A percentile compares a stretch with the other conserved stretches of the same genome.
Evolutionary conservation across 1,140 invertebrate species (phyloP).

Genomic region (Drosophila ironensis): DNA sequence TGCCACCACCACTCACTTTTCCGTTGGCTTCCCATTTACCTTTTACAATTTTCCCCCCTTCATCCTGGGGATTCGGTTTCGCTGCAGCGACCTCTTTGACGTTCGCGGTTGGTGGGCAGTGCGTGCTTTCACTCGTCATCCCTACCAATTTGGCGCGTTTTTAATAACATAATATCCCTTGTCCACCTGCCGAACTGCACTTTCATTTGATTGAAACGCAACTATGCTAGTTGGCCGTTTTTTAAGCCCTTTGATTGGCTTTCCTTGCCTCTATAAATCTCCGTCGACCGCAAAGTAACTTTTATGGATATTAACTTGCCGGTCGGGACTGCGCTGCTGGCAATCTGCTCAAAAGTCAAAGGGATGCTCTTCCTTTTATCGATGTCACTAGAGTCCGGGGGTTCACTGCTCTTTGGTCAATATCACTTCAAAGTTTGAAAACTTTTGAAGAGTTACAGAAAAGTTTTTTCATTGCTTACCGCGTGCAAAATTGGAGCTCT

Average conservation of each 20-base stretch:
- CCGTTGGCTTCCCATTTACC: background rate
- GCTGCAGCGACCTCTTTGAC: conserved; percentile 24
- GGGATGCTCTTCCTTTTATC: conserved; percentile 18
- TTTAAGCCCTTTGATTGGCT: conserved; percentile 38
- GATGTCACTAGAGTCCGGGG: conserved; percentile 16
- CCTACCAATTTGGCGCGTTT: conserved; percentile 17
- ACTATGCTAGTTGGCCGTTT: conserved; percentile 46
- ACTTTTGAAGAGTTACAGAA: conserved; percentile 11
- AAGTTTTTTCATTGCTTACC: background rate
- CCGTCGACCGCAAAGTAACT: conserved; percentile 15
- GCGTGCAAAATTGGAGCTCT: conserved; percentile 2
- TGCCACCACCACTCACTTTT: conserved; percentile 18
- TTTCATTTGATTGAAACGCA: conserved; percentile 73
- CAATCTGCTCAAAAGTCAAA: conserved; percentile 28
- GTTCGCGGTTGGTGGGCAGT: conserved; percentile 19
- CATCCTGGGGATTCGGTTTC: conserved; percentile 50
- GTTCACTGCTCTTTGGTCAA: conserved; percentile 31
- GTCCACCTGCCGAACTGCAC: conserved; percentile 34
- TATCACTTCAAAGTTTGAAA: conserved; percentile 31
- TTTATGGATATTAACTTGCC: conserved; percentile 23
- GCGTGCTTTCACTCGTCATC: background rate
- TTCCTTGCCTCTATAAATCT: conserved; percentile 23
- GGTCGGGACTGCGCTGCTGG: background rate
- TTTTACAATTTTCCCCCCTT: background rate
- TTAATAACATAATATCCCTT: conserved; percentile 79